Percentiles rank a stretch among this genome's conserved stretches.
phyloP scores from a whole-genome alignment of 2,113 vertebrate species.

The Pycnonotus jocosus region DNA sequence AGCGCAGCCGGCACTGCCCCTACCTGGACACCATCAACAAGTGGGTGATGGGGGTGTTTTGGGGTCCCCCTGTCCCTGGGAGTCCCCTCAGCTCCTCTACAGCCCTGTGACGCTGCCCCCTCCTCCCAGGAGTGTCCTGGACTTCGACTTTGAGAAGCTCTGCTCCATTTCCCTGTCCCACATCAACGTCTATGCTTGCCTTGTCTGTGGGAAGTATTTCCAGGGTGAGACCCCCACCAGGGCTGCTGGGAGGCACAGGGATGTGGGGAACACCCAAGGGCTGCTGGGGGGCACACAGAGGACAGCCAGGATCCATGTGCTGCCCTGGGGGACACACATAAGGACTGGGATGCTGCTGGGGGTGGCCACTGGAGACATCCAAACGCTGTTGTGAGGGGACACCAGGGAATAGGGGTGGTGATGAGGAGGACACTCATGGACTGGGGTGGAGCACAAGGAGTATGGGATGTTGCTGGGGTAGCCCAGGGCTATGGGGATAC shows the following conservation, averaged over 20 bases:
- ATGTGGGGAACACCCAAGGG: background rate
- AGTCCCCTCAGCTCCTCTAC: too few relatives aligned
- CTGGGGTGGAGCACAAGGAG: background rate
- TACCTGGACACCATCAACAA: slow-evolving; percentile 96
- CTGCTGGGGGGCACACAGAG: background rate
- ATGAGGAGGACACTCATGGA: background rate
- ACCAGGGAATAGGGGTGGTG: background rate
- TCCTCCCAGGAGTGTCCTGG: slow-evolving; percentile 85
- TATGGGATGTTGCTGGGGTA: background rate
- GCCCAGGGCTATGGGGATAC: background rate
- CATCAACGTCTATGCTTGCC: slow-evolving; percentile 93
- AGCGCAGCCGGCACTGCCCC: slow-evolving; percentile 91
- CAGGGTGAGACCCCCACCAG: slow-evolving; percentile 75
- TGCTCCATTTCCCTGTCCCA: slow-evolving; percentile 95
- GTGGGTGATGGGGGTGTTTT: slow-evolving; percentile 26
- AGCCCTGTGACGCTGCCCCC: background rate
- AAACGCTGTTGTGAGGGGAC: background rate
- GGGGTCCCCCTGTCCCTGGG: background rate
- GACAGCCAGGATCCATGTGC: background rate
- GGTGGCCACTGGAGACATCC: background rate
- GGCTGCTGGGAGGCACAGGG: background rate
- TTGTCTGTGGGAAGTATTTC: slow-evolving; percentile 96
- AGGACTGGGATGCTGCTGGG: background rate
- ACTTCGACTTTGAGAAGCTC: slow-evolving; percentile 97
- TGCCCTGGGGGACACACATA: background rate